These are phyloP conservation scores for Microchirus variegatus DNA, from an alignment of 2,797 vertebrate genomes.

Conservation along the genomic window DNA sequence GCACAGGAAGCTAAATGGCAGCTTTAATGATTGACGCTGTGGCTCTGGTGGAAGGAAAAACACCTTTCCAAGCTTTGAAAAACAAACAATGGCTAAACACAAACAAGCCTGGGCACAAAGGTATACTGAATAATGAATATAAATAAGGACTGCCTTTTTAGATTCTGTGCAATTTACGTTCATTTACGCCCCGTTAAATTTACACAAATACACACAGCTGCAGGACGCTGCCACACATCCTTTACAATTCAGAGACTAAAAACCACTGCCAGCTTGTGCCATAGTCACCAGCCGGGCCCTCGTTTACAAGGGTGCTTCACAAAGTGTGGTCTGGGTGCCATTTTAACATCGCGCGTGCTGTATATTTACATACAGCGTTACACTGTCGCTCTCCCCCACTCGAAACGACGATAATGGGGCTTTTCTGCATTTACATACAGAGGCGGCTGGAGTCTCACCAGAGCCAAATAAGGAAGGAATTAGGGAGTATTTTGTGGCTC, in stretches of 20 bases:
- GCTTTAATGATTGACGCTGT: conserved; percentile 56
- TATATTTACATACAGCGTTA: neutral
- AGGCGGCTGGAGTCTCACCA: conserved; percentile 6
- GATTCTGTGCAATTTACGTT: conserved; percentile 6
- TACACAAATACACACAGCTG: neutral
- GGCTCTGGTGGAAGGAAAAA: conserved; percentile 28
- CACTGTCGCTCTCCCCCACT: conserved; percentile 1
- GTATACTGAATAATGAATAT: conserved; percentile 9
- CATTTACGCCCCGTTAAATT: conserved; percentile 28
- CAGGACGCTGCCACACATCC: conserved; percentile 27
- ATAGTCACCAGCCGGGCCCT: conserved; percentile 44
- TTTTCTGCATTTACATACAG: too few relatives aligned
- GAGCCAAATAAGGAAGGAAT: conserved; percentile 2
- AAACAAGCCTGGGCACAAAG: conserved; percentile 33
- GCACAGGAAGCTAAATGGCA: conserved; percentile 64
- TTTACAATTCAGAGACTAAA: conserved; percentile 34
- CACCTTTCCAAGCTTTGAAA: neutral
- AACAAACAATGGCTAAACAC: conserved; percentile 1
- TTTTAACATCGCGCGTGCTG: conserved; percentile 28
- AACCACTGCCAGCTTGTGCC: conserved; percentile 69
- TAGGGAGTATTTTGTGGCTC: neutral
- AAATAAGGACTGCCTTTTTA: conserved; percentile 19
- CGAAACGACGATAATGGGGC: too few relatives aligned
- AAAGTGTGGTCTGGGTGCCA: conserved; percentile 50
- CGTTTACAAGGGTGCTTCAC: conserved; percentile 62